These are phyloP conservation scores for Choristoneura rosaceana DNA, from an alignment of 2,888 invertebrate genomes.

Conservation along the genomic window DNA sequence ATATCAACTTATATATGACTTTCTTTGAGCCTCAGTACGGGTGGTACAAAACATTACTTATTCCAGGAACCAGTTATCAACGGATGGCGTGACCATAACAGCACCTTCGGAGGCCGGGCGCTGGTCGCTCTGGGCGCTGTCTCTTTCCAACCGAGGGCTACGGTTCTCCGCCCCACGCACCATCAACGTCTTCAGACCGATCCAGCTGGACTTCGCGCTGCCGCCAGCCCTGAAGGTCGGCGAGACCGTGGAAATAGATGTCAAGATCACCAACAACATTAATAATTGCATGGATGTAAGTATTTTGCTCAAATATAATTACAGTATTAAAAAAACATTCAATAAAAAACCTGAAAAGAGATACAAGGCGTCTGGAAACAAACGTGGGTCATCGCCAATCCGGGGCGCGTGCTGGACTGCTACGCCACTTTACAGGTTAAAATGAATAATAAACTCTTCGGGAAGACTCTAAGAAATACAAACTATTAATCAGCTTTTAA, in stretches of 20 bases:
- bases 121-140: constrained; percentile 88
- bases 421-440: too few species aligned
- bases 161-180: constrained; percentile 86
- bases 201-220: constrained; percentile 86
- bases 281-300: constrained; percentile 90
- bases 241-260: constrained; percentile 88
- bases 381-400: too few species aligned
- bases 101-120: constrained; percentile 87
- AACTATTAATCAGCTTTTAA: not conserved
- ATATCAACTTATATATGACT: not conserved
- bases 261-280: constrained; percentile 88
- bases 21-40: not conserved
- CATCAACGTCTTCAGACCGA: constrained; percentile 86
- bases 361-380: too few species aligned
- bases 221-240: constrained; percentile 87
- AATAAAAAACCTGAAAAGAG: too few species aligned
- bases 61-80: constrained; percentile 83
- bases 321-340: too few species aligned
- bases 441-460: too few species aligned
- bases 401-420: too few species aligned
- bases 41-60: constrained; percentile 1
- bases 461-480: too few species aligned
- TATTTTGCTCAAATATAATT: constrained; percentile 47
- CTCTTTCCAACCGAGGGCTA: constrained; percentile 81
- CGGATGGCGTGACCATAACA: constrained; percentile 84